Percentiles rank a stretch among this genome's conserved stretches.
Evolutionary conservation across 2,113 vertebrate genomes (phyloP).

Genomic region (Oreotrochilus melanogaster): DNA sequence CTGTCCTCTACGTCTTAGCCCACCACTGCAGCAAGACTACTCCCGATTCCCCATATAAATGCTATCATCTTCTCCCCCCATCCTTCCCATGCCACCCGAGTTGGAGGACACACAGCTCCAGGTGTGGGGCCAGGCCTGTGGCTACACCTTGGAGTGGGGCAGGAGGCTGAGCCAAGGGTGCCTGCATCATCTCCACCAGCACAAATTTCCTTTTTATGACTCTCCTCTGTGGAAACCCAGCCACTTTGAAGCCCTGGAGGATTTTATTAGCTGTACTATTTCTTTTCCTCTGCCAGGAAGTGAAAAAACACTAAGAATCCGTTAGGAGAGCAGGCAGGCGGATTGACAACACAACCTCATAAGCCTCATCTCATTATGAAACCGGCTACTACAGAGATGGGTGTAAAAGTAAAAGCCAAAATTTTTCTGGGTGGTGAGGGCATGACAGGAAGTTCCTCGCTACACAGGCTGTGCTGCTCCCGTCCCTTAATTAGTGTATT

Average conservation of each 20-base stretch:
- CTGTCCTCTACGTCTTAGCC: not conserved
- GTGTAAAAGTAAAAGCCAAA: not conserved
- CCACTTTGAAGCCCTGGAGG: rapidly evolving
- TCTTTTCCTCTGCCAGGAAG: not conserved
- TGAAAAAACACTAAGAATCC: not conserved
- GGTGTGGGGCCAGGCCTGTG: rapidly evolving
- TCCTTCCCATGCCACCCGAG: not conserved
- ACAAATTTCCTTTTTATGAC: not conserved
- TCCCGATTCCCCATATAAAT: not conserved
- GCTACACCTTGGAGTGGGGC: rapidly evolving
- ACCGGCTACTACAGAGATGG: not conserved
- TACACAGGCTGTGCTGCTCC: not conserved
- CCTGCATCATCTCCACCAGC: too few species aligned
- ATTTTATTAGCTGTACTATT: not conserved
- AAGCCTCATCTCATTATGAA: not conserved
- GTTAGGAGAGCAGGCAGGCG: rapidly evolving
- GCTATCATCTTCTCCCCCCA: not conserved
- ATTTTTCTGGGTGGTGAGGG: rapidly evolving
- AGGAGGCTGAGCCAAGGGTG: not conserved
- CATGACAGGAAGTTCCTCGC: rapidly evolving
- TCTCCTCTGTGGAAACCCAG: not conserved
- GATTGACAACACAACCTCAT: rapidly evolving
- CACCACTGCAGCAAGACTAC: not conserved
- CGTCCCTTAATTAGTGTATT: too few species aligned
- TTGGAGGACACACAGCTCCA: too few species aligned